Conservation (phyloP, 1,140 invertebrate genomes). For the Nasonia vitripennis region DNA sequence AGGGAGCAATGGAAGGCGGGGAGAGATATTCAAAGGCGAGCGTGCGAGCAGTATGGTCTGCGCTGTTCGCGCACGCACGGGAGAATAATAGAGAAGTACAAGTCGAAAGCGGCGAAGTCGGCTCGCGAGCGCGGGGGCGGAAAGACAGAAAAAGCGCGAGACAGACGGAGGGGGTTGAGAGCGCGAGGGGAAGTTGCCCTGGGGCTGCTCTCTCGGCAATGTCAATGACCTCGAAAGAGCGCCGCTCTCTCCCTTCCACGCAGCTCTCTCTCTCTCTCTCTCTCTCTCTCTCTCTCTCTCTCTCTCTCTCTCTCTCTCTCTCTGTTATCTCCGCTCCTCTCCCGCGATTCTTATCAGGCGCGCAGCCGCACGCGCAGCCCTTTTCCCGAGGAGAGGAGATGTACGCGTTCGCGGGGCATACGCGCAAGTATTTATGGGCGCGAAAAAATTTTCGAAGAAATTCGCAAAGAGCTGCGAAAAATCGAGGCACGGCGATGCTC, state of each 20-base stretch:
- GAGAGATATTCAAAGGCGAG: neutral
- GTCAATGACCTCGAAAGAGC: slow-evolving; percentile 51
- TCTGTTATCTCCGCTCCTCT: slow-evolving; percentile 34
- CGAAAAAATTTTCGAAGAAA: no score
- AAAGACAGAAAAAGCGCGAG: slow-evolving; percentile 10
- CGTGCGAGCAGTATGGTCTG: neutral
- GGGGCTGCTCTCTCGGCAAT: slow-evolving; percentile 29
- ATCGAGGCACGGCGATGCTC: neutral
- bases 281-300: slow-evolving; percentile 7
- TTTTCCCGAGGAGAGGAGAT: neutral
- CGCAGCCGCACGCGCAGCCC: neutral
- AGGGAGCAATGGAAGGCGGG: neutral
- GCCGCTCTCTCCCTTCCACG: slow-evolving; percentile 1
- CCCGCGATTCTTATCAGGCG: slow-evolving; percentile 35
- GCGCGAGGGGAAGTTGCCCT: slow-evolving; percentile 11
- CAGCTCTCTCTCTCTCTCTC: slow-evolving; percentile 8
- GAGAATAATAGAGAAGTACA: slow-evolving; percentile 4
- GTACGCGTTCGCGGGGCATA: neutral
- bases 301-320: slow-evolving; percentile 19
- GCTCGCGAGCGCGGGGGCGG: neutral
- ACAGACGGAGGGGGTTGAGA: neutral
- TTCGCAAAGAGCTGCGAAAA: neutral
- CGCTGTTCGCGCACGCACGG: neutral
- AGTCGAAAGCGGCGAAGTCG: neutral
- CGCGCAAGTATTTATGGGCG: neutral